Evolutionary conservation across 2,888 invertebrate species (phyloP).

Genomic region (Lepidocyrtoides sp.): DNA sequence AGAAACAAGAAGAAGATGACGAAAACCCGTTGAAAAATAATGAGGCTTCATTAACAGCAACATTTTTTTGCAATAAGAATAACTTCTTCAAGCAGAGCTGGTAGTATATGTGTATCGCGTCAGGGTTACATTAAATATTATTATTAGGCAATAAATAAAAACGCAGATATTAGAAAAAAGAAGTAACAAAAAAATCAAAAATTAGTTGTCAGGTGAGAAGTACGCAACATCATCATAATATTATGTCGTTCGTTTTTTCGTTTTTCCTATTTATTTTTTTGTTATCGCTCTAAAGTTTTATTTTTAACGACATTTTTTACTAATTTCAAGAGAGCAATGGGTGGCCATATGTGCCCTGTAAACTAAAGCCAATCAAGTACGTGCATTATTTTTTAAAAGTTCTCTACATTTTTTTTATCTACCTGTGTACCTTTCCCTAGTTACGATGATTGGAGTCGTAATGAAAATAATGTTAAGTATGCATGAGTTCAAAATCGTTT

Average conservation of each 20-base stretch:
- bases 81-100: background rate
- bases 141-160: conserved; percentile 46
- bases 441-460: background rate
- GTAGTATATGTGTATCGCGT: conserved; percentile 20
- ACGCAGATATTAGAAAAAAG: conserved; percentile 19
- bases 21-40: conserved; percentile 48
- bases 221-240: conserved; percentile 23
- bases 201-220: conserved; percentile 38
- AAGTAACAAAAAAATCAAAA: conserved; percentile 22
- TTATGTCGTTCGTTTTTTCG: background rate
- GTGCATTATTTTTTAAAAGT: background rate
- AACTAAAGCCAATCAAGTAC: background rate
- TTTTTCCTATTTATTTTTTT: background rate
- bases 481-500: background rate
- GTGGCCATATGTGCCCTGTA: conserved; percentile 42
- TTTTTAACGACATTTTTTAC: conserved; percentile 56
- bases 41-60: conserved; percentile 40
- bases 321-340: conserved; percentile 62
- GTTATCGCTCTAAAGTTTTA: conserved; percentile 15
- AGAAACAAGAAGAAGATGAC: background rate
- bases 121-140: conserved; percentile 7
- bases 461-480: background rate
- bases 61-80: conserved; percentile 39
- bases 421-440: background rate
- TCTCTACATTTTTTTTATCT: no score